Evolutionary conservation across 2,888 invertebrate species (phyloP), one percentile per base, ranked within the genome.

Genomic region (Lapara coniferarum): DNA sequence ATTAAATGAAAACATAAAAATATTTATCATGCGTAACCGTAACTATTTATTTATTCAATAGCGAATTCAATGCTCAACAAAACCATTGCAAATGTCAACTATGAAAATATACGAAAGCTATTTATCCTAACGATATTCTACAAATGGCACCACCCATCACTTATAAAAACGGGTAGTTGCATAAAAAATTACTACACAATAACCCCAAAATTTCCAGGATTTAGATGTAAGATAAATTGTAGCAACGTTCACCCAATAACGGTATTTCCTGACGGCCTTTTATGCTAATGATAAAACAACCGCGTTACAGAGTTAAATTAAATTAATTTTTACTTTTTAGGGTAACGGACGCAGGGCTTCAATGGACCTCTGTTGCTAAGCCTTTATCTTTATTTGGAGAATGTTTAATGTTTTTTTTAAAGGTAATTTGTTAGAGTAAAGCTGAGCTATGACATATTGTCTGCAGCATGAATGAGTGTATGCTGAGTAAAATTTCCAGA

Each of bases 271-370:
- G 2, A 19, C 46, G 63, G 63, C 63, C 16, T 13, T 46, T 63
- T 49, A 63, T 63, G 63, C 19, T 63, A 63, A 49, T 63, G 19
- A 13, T 19, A 12, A 59, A 59, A 59, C n/a, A 49, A 63, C 19
- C 63, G 19, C 63, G 46, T 63, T 49, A 63, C 13, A 63, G 63
- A 13, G 46, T 63, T 63, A 49, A 63, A 49, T 63, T 59, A 59
- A 59, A 59, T 19, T 63, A 49, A 25, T 63, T 63, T 63, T 19
- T 46, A 19, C 19, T 19, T 63, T 49, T 37, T 37, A 37, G 37
- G 37, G 37, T 37, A 3, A 5, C 8, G 37, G 37, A 7, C 37
- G 37, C 5, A 37, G 37, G 37, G 37, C 37, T 5, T 37, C 8
- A 37, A 37, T 7, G 37, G 37, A 37, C 0, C 7, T 8, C 37